Base-by-base conservation (phyloP, 30 jellyfish, hydroid and myxozoan genomes). In the Nemopilema nomurai region DNA sequence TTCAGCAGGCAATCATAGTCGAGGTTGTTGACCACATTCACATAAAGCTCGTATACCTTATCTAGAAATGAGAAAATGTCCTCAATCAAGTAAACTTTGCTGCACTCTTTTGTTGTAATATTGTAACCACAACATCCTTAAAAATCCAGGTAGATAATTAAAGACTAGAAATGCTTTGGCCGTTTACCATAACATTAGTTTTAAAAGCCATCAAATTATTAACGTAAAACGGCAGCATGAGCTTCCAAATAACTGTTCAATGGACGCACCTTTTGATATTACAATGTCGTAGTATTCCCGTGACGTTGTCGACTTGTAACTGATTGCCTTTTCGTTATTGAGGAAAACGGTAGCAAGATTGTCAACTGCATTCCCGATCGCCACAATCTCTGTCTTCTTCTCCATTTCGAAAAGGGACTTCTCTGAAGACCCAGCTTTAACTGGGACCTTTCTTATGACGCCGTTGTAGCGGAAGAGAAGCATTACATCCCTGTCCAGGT, bases 1-100 rank as follows among this genome's bases (percentile, higher is more conserved):
- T 67, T 32, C 32, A 79, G 49, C 51, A 68, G 13, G 51, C 72
- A 52, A 73, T 49, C 74, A 20, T 28, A 41, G 17, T 67, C 74
- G 22, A 79, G 24, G n/a, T 79, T 64, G 73, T 79, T 79, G 21
- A 32, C 22, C 1, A 79, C 49, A 22, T 20, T 21, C 57, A 79
- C 53, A 18, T 64, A 63, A 19, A 79, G 81, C n/a, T 23, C 63
- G 65, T 79, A 79, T 6, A 28, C 50, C 51, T 29, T 33, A 53
- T 66, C 89, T 79, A 70, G 53, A 79, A 74, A 51, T 50, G 49
- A 74, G 49, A n/a, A 70, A 16, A n/a, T n/a, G n/a, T n/a, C n/a
- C n/a, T n/a, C n/a, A n/a, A n/a, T n/a, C n/a, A n/a, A n/a, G n/a
- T n/a, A n/a, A n/a, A n/a, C n/a, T n/a, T n/a, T n/a, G n/a, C n/a